Evolutionary conservation across 1,140 invertebrate species (phyloP), one percentile per base, ranked within the genome.

Genomic region (Monomorium pharaonis): DNA sequence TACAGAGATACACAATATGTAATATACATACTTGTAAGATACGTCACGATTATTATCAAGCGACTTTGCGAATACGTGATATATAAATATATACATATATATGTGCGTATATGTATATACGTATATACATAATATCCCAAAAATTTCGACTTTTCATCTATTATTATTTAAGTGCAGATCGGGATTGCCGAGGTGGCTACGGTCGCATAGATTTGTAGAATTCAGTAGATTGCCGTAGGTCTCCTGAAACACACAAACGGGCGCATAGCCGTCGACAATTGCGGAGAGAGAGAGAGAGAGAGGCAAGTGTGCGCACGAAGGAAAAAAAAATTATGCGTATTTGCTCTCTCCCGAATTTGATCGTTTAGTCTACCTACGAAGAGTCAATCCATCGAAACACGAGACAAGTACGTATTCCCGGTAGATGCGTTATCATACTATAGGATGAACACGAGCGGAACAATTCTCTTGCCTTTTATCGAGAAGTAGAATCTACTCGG

Each of bases 91-190:
- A 37, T 56, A 51, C 30, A 54, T 58, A 49, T 49, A 69, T 67
- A 24, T 49, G 65, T 74, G 84, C 84, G 85, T 54, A 47, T 74
- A 86, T 44, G 74, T 74, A 75, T 65, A 62, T 70, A 30, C 44
- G 75, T 81, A 87, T 85, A 88, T 70, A 63, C 33, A 54, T 70
- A 12, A 83, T 60, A 49, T 86, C 33, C 81, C 12, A 37, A 24
- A 80, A 89, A 92, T 92, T 88, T 93, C 84, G 84, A 92, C 90
- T 93, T 91, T 93, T 87, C 91, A 93, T 85, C 92, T 93, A 92
- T 89, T 87, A 93, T 86, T 84, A 70, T 91, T 89, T 91, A 88
- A 89, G 69, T 87, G 81, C 85, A 76, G 72, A 91, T 90, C 86
- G 74, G 72, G 77, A 91, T 92, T 81, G 83, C 86, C 90, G 80